phyloP scores from a whole-genome alignment of 2,888 invertebrate species.

The Melipona bicolor region DNA sequence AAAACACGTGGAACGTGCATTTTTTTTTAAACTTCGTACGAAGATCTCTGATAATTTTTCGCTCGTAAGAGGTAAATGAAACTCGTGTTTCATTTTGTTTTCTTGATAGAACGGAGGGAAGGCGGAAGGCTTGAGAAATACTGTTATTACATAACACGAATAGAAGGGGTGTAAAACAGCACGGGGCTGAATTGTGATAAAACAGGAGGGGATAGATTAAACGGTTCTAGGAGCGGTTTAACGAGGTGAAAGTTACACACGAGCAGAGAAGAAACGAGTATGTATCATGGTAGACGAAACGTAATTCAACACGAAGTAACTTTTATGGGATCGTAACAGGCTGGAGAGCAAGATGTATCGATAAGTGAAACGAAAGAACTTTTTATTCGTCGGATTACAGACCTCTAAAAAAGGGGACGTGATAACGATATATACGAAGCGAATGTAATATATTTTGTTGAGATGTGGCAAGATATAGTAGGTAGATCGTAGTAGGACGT shows the following conservation, averaged over 20 bases:
- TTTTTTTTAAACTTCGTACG: neutral
- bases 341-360: slow-evolving; percentile 29
- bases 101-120: neutral
- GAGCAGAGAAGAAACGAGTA: neutral
- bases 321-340: neutral
- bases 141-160: neutral
- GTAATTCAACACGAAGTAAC: neutral
- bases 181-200: slow-evolving; percentile 12
- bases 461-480: neutral
- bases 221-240: neutral
- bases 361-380: slow-evolving; percentile 54
- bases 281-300: neutral
- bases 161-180: neutral
- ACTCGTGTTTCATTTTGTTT: neutral
- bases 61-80: neutral
- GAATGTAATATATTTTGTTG: slow-evolving; percentile 37
- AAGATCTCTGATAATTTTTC: neutral
- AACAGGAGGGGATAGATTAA: slow-evolving; percentile 3
- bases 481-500: neutral
- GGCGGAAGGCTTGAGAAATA: neutral
- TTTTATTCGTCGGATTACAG: slow-evolving; percentile 49
- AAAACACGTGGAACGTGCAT: neutral
- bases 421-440: slow-evolving; percentile 40
- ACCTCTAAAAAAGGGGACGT: slow-evolving; percentile 10
- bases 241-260: neutral